Conservation (phyloP, 2,888 invertebrate genomes). For the Lasioglossum calceatum region DNA sequence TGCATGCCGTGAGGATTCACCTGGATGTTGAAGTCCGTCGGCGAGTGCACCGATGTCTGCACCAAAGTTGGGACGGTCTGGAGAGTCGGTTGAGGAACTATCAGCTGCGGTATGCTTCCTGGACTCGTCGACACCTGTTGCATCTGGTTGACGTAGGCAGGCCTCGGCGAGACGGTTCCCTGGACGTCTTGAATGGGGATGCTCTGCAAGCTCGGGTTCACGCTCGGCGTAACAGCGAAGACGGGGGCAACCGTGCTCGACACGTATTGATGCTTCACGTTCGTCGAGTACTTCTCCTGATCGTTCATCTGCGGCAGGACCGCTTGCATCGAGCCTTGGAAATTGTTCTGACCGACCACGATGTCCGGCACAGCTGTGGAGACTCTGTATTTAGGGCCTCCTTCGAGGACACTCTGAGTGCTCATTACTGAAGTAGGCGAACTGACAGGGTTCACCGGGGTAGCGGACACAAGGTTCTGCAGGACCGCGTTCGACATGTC, state of each 20-base stretch:
- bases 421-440: constrained; percentile 73
- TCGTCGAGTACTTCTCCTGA: constrained; percentile 66
- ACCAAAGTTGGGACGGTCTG: constrained; percentile 69
- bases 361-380: constrained; percentile 77
- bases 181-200: constrained; percentile 60
- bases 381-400: constrained; percentile 62
- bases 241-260: constrained; percentile 77
- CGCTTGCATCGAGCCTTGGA: constrained; percentile 76
- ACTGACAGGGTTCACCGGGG: constrained; percentile 70
- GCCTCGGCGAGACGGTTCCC: constrained; percentile 58
- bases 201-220: constrained; percentile 64
- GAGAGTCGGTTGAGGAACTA: constrained; percentile 74
- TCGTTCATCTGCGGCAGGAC: constrained; percentile 70
- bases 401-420: constrained; percentile 57
- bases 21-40: constrained; percentile 72
- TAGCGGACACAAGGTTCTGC: constrained; percentile 74
- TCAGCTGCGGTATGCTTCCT: constrained; percentile 60
- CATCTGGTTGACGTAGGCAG: constrained; percentile 61
- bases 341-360: constrained; percentile 80
- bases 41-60: constrained; percentile 64
- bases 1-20: constrained; percentile 75
- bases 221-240: constrained; percentile 71
- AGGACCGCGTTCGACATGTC: constrained; percentile 84
- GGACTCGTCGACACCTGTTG: constrained; percentile 51
- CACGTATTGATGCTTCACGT: constrained; percentile 71